Evolutionary conservation across 1,140 invertebrate species (phyloP).

Genomic region (Brachionus sp.): DNA sequence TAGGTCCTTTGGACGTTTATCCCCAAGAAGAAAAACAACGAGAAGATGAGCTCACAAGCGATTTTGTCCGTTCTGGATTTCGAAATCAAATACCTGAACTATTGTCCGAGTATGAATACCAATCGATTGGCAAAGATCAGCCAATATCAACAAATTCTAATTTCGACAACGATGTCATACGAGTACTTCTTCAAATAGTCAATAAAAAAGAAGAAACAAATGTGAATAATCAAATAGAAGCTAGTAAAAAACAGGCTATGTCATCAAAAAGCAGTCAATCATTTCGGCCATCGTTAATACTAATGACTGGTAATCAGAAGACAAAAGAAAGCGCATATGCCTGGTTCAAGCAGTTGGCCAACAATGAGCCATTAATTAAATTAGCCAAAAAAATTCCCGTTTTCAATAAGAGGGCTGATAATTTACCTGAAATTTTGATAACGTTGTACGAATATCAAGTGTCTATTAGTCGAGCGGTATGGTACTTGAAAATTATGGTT

Average conservation of each 20-base stretch:
- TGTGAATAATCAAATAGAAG: slow-evolving; percentile 6
- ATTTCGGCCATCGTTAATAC: slow-evolving; percentile 37
- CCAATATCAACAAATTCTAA: slow-evolving; percentile 14
- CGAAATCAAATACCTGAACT: slow-evolving; percentile 28
- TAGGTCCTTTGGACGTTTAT: slow-evolving; percentile 40
- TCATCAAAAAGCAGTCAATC: neutral
- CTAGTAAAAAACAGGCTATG: slow-evolving; percentile 32
- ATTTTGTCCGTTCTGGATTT: slow-evolving; percentile 23
- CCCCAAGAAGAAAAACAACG: slow-evolving; percentile 44
- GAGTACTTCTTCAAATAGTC: neutral
- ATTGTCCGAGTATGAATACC: slow-evolving; percentile 33
- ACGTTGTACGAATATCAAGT: slow-evolving; percentile 43
- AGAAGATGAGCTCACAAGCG: slow-evolving; percentile 30
- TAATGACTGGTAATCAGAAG: slow-evolving; percentile 41
- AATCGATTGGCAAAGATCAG: slow-evolving; percentile 23
- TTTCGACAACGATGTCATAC: slow-evolving; percentile 31
- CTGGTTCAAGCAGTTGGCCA: slow-evolving; percentile 44
- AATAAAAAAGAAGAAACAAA: slow-evolving; percentile 36
- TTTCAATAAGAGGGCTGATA: slow-evolving; percentile 39
- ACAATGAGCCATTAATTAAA: slow-evolving; percentile 41
- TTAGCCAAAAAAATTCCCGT: slow-evolving; percentile 44
- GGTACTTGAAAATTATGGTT: slow-evolving; percentile 45
- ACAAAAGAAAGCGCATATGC: slow-evolving; percentile 43
- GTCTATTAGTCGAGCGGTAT: slow-evolving; percentile 21
- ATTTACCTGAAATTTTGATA: slow-evolving; percentile 42